These are phyloP conservation scores for Odocoileus hemionus DNA, from an alignment of 2,113 vertebrate genomes.

Conservation along the genomic window DNA sequence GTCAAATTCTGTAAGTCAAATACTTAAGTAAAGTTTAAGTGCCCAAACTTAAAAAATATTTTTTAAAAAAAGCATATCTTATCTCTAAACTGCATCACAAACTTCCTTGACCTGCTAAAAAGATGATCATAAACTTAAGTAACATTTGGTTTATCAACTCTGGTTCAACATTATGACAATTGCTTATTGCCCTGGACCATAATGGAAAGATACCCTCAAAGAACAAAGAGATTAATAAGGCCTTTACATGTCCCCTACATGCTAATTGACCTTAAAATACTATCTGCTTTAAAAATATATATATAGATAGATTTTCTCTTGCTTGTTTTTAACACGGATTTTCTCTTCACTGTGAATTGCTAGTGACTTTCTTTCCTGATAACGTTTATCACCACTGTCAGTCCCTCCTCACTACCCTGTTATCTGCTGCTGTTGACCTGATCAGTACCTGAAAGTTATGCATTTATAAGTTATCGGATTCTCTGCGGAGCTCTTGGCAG, in stretches of 20 bases:
- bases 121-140: not conserved
- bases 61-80: not conserved
- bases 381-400: not conserved
- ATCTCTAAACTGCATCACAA: not conserved
- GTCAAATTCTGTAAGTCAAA: not conserved
- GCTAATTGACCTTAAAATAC: not conserved
- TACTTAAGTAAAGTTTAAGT: not conserved
- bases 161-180: not conserved
- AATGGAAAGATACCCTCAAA: not conserved
- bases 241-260: not conserved
- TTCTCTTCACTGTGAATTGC: not conserved
- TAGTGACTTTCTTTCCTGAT: not conserved
- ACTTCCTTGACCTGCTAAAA: not conserved
- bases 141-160: not conserved
- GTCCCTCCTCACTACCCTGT: not conserved
- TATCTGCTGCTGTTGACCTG: not conserved
- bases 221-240: not conserved
- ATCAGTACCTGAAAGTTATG: not conserved
- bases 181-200: not conserved
- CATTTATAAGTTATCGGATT: not conserved
- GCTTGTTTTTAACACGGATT: not conserved
- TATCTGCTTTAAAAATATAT: not conserved
- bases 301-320: not conserved
- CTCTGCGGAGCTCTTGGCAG: not conserved
- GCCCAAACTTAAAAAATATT: not conserved